Evolutionary conservation across 2,888 invertebrate genomes (phyloP), one percentile per base, ranked within the genome.

Genomic region (Napeogenes sylphis): DNA sequence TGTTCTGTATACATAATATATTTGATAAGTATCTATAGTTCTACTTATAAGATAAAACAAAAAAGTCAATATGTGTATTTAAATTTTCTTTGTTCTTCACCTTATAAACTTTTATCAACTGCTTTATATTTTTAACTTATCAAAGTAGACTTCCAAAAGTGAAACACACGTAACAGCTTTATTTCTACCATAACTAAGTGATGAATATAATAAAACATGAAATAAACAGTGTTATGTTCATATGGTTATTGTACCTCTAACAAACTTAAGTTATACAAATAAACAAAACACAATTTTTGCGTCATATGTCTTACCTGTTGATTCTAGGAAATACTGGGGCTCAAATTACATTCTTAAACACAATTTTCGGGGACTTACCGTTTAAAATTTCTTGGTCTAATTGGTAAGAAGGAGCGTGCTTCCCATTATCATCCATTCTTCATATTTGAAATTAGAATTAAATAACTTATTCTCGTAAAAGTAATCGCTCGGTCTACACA

Each of bases 351-450:
- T 65, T 64, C 62, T 53, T 61, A 64, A 69, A 70, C 67, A 64
- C 64, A 59, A 68, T 64, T 59, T 68, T 64, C 64, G 69, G 63
- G 58, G 60, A 77, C 86, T 73, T 75, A 87, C 90, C 88, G 74
- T 90, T 90, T 58, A 90, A 81, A 75, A 90, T 87, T 79, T 90
- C 90, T 73, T 90, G 90, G 73, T 90, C 90, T 77, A 85, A 76
- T 75, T 87, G 88, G 73, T 88, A 90, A 66, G 89, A 87, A 71
- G 86, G 79, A 70, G 83, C 81, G 76, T 87, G 82, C 75, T 87
- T 90, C 75, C 78, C 82, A 79, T 84, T 85, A 84, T 90, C 90
- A 84, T 89, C 90, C 90, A 90, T 90, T 87, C 90, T 90, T 89
- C 90, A 90, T 90, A 84, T 83, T 90, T 87, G 79, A 72, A 76